A percentile compares a stretch with the other conserved stretches of the same genome.
Evolutionary conservation across 2,797 vertebrate species (phyloP).

Genomic region (Chiloscyllium punctatum): DNA sequence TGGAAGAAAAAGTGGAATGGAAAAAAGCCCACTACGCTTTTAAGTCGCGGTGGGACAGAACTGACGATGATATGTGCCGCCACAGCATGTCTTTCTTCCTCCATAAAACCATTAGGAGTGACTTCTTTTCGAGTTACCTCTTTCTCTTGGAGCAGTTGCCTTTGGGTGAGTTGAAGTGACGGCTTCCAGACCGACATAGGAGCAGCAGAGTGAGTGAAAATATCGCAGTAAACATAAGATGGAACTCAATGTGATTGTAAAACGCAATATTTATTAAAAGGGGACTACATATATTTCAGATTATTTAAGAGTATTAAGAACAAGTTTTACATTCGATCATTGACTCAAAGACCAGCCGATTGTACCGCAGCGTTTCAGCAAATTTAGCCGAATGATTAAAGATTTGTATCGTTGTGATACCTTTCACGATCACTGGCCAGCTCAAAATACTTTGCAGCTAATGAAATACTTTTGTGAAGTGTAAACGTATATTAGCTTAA

Average conservation of each 20-base stretch:
- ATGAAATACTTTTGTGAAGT: not conserved
- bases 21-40: conserved; percentile 78
- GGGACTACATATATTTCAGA: not conserved
- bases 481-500: not conserved
- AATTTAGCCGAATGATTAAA: not conserved
- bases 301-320: no score
- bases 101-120: conserved; percentile 73
- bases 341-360: not conserved
- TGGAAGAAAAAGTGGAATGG: conserved; percentile 53
- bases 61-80: conserved; percentile 75
- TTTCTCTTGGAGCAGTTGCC: conserved; percentile 84
- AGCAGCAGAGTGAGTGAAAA: not conserved
- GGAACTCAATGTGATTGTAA: not conserved
- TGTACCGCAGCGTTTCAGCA: not conserved
- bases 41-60: conserved; percentile 75
- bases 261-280: not conserved
- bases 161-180: conserved; percentile 68
- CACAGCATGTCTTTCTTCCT: conserved; percentile 90
- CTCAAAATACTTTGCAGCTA: not conserved
- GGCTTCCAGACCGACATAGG: not conserved
- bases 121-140: conserved; percentile 93
- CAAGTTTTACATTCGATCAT: not conserved
- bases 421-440: not conserved
- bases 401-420: not conserved
- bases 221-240: not conserved